These are phyloP conservation scores for Adoxophyes honmai DNA, from an alignment of 1,140 invertebrate genomes.

Conservation along the genomic window DNA sequence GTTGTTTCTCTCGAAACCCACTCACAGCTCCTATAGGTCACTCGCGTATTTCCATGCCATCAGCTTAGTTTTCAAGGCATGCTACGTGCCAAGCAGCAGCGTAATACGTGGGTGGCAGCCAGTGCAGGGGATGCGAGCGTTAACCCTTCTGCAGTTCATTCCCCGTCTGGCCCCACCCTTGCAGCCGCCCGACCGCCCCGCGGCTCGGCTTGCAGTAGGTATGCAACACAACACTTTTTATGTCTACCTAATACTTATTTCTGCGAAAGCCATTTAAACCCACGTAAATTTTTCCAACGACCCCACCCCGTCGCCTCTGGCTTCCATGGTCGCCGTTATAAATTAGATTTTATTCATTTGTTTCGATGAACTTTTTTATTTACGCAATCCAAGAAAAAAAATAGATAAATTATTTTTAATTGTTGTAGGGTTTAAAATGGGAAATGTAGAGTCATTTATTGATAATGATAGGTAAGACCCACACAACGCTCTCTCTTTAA, in stretches of 20 bases:
- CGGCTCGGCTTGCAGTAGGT: conserved; percentile 48
- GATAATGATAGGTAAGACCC: too few species aligned
- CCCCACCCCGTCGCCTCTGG: too few species aligned
- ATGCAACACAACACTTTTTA: conserved; percentile 45
- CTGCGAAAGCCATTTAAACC: conserved; percentile 11
- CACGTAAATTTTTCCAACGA: neutral
- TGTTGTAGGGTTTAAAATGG: too few species aligned
- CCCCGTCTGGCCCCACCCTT: conserved; percentile 76
- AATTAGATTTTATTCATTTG: too few species aligned
- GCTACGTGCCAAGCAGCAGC: conserved; percentile 23
- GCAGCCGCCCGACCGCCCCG: conserved; percentile 47
- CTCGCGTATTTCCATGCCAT: neutral
- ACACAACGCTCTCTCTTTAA: too few species aligned
- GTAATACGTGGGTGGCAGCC: conserved; percentile 53
- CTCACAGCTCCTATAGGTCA: neutral
- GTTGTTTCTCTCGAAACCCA: too few species aligned
- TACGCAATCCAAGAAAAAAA: too few species aligned
- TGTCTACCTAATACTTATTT: neutral
- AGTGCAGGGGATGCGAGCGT: conserved; percentile 70
- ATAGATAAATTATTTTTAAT: too few species aligned
- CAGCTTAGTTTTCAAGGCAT: neutral
- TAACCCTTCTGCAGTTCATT: conserved; percentile 78
- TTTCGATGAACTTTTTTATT: too few species aligned
- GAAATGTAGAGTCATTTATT: too few species aligned
- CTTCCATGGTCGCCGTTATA: too few species aligned